Evolutionary conservation across 2,888 invertebrate species (phyloP).

Genomic region (Chromoteleia sp.): DNA sequence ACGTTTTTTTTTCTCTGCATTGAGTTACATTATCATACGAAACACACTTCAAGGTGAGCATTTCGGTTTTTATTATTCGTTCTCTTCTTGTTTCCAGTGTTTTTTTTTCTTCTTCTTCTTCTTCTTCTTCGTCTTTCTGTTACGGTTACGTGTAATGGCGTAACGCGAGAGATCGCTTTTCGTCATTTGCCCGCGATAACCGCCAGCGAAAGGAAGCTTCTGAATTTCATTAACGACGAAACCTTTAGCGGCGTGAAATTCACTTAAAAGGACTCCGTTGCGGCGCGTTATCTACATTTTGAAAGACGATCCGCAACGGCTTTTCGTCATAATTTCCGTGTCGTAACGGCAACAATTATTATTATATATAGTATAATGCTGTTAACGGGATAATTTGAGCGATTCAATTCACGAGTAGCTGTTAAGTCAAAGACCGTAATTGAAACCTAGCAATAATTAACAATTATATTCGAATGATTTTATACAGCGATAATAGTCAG

Average conservation of each 20-base stretch:
- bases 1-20: constrained; percentile 16
- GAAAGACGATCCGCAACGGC: constrained; percentile 36
- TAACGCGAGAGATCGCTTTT: constrained; percentile 33
- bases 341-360: constrained; percentile 5
- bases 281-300: constrained; percentile 14
- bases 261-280: constrained; percentile 27
- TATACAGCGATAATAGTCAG: too few relatives aligned
- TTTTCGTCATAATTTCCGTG: constrained; percentile 12
- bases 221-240: constrained; percentile 44
- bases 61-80: constrained; percentile 32
- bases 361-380: too few relatives aligned
- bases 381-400: constrained; percentile 7
- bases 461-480: too few relatives aligned
- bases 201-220: constrained; percentile 30
- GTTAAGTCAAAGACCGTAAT: too few relatives aligned
- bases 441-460: too few relatives aligned
- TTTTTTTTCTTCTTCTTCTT: not conserved
- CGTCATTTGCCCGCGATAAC: constrained; percentile 31
- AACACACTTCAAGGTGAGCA: constrained; percentile 36
- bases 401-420: not conserved
- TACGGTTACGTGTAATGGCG: constrained; percentile 14
- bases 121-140: not conserved
- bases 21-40: constrained; percentile 40
- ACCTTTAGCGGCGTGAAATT: constrained; percentile 33
- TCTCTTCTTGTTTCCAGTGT: not conserved